phyloP scores from a whole-genome alignment of 2,113 vertebrate species.

The Ivindomyrus marchei region DNA sequence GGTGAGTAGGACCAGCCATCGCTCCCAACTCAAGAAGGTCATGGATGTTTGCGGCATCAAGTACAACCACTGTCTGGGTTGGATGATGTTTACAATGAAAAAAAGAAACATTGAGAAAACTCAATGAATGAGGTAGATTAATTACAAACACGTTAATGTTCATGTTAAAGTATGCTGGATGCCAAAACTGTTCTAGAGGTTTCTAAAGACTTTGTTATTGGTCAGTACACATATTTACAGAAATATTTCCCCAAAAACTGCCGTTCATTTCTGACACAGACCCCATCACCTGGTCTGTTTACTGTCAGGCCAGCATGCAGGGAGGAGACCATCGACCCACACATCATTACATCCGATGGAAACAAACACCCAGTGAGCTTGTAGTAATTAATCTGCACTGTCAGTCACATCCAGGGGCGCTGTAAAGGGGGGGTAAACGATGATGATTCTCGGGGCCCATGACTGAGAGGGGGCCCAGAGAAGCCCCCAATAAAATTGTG shows the following conservation, averaged over 20 bases:
- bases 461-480: too few species aligned
- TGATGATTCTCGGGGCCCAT: too few species aligned
- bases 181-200: background rate
- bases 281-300: background rate
- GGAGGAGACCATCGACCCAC: background rate
- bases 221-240: background rate
- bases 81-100: background rate
- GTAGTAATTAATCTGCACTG: background rate
- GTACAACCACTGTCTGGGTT: background rate
- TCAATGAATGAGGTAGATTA: background rate
- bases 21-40: background rate
- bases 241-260: background rate
- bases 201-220: background rate
- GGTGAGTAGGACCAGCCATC: background rate
- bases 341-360: background rate
- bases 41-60: background rate
- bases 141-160: background rate
- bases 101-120: background rate
- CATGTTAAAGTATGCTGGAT: background rate
- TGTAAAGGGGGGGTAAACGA: too few species aligned
- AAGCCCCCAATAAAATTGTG: too few species aligned
- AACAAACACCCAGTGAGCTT: background rate
- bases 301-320: background rate
- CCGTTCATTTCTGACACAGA: background rate
- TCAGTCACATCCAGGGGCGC: background rate